A percentile compares a stretch with the other conserved stretches of the same genome.
phyloP scores from a whole-genome alignment of 2,888 invertebrate genomes.

The Xanthorhoe spadicearia region DNA sequence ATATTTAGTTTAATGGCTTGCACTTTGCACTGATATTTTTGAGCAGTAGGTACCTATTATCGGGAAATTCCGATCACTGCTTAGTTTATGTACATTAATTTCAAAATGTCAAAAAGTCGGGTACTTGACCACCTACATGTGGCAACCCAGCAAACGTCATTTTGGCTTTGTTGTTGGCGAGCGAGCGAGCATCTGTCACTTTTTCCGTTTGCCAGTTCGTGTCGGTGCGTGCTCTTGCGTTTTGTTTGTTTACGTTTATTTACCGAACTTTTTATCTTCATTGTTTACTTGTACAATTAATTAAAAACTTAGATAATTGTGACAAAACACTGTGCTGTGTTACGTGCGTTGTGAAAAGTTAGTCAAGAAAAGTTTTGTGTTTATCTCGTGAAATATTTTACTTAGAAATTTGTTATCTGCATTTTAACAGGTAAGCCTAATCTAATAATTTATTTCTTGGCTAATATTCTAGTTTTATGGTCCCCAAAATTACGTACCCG shows the following conservation, averaged over 20 bases:
- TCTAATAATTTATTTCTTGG: neutral
- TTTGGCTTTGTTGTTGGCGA: constrained; percentile 1
- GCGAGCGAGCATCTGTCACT: neutral
- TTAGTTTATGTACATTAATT: too few species aligned
- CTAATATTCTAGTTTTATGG: neutral
- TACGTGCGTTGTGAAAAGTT: constrained; percentile 47
- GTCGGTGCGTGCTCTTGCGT: constrained; percentile 43
- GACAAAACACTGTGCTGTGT: constrained; percentile 62
- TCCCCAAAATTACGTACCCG: neutral
- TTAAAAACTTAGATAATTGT: constrained; percentile 46
- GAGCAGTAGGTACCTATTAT: too few species aligned
- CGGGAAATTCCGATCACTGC: too few species aligned
- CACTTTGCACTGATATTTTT: too few species aligned
- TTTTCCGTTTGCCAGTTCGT: constrained; percentile 42
- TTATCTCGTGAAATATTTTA: constrained; percentile 39
- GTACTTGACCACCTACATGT: neutral
- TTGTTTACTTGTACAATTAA: constrained; percentile 45
- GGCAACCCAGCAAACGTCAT: constrained; percentile 23
- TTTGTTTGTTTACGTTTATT: constrained; percentile 62
- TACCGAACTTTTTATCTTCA: constrained; percentile 46
- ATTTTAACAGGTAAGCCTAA: constrained; percentile 30
- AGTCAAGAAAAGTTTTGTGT: constrained; percentile 54
- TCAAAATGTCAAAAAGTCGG: too few species aligned
- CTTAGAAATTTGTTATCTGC: constrained; percentile 31
- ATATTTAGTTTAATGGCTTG: too few species aligned